These are phyloP conservation scores for Aplodontia rufa DNA, from an alignment of 2,113 vertebrate species.

Conservation along the genomic window DNA sequence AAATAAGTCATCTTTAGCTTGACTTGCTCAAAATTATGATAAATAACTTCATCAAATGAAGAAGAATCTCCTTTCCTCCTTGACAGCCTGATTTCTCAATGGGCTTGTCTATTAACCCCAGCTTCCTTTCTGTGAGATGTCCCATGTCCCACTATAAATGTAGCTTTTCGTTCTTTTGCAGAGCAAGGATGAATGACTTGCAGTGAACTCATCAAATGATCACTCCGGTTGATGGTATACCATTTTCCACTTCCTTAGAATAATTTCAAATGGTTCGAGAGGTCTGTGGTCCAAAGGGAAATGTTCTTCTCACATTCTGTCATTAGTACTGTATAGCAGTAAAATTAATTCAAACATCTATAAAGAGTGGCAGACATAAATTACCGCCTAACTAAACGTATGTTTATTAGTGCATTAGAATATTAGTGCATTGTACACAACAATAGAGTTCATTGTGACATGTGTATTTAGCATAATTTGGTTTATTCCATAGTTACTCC, in stretches of 20 bases:
- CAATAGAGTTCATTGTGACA: too few relatives aligned
- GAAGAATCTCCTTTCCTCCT: background rate
- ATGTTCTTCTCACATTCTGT: background rate
- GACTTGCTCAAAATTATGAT: background rate
- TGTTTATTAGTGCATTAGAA: too few relatives aligned
- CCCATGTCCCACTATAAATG: too few relatives aligned
- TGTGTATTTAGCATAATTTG: too few relatives aligned
- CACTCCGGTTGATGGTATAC: background rate
- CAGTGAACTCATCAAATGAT: background rate
- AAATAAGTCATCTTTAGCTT: background rate
- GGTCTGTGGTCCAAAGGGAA: background rate
- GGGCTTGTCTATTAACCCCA: background rate
- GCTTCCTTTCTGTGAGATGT: background rate
- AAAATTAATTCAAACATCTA: background rate
- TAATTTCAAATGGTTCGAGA: background rate
- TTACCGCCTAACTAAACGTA: background rate
- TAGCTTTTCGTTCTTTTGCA: background rate
- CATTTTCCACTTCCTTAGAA: background rate
- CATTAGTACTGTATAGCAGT: background rate
- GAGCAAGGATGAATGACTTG: background rate
- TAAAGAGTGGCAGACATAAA: background rate
- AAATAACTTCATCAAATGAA: background rate
- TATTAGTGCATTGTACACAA: too few relatives aligned
- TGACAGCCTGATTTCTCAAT: background rate
- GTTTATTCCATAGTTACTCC: too few relatives aligned